A percentile compares a stretch with the other conserved stretches of the same genome.
phyloP scores from a whole-genome alignment of 64 coral and sea anemone genomes.

The Pocillopora damicornis region DNA sequence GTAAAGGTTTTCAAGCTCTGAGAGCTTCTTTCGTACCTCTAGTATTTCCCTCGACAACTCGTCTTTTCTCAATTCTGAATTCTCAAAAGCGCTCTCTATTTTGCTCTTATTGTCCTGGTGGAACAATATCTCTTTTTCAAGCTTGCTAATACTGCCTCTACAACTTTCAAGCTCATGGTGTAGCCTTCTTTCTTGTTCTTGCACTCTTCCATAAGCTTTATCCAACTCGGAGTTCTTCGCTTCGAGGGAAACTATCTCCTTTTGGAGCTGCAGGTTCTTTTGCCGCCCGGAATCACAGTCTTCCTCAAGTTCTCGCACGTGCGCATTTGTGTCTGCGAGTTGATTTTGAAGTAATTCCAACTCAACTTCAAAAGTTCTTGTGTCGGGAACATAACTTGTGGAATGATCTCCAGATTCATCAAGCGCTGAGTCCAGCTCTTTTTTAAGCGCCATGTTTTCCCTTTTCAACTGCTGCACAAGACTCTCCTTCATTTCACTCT shows the following conservation, averaged over 20 bases:
- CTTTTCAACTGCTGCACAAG: conserved; percentile 65
- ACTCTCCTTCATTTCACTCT: conserved; percentile 39
- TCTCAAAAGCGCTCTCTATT: conserved; percentile 49
- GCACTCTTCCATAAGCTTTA: conserved; percentile 44
- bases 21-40: conserved; percentile 68
- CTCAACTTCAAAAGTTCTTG: conserved; percentile 34
- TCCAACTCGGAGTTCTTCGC: conserved; percentile 67
- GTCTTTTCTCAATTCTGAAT: conserved; percentile 36
- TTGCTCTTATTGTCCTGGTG: conserved; percentile 51
- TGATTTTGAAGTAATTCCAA: conserved; percentile 60
- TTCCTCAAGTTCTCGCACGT: conserved; percentile 48
- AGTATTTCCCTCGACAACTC: conserved; percentile 72
- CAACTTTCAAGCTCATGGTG: conserved; percentile 39
- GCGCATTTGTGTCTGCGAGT: conserved; percentile 22
- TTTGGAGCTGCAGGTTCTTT: conserved; percentile 79
- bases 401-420: conserved; percentile 34
- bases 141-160: conserved; percentile 43
- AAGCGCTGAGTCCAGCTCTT: conserved; percentile 47
- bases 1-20: conserved; percentile 63
- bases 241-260: conserved; percentile 61
- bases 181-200: conserved; percentile 66
- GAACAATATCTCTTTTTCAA: conserved; percentile 55
- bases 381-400: conserved; percentile 19
- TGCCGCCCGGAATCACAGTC: conserved; percentile 57
- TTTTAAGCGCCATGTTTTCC: conserved; percentile 70